phyloP scores from a whole-genome alignment of 2,113 vertebrate genomes.

The Trachemys scripta region DNA sequence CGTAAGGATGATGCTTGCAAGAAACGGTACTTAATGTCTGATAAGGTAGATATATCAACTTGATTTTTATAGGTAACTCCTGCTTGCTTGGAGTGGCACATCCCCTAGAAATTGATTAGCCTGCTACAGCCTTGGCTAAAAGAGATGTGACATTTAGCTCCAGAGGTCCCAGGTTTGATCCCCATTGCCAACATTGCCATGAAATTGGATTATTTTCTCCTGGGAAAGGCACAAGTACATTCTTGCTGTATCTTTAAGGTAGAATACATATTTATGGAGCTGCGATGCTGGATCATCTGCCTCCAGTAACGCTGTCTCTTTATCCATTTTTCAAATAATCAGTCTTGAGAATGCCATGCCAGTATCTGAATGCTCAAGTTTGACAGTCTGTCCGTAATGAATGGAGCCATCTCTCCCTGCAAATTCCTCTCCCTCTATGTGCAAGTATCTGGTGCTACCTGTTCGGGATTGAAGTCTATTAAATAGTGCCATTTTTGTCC shows the following conservation, averaged over 20 bases:
- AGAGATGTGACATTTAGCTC: too few relatives aligned
- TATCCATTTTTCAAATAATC: slow-evolving; percentile 99
- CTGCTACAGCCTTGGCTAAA: too few relatives aligned
- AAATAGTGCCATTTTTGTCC: slow-evolving; percentile 99
- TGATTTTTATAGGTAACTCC: not conserved
- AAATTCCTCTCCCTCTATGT: slow-evolving; percentile 99
- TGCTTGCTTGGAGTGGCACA: too few relatives aligned
- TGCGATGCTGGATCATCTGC: slow-evolving; percentile 98
- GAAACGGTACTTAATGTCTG: not conserved
- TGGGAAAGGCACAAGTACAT: slow-evolving; percentile 99
- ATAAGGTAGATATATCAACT: not conserved
- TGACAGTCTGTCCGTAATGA: slow-evolving; percentile 98
- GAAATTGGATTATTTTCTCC: slow-evolving; percentile 99
- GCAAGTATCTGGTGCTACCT: slow-evolving; percentile 97
- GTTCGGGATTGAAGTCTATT: slow-evolving; percentile 98
- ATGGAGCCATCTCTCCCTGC: slow-evolving; percentile 98
- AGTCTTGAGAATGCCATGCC: slow-evolving; percentile 98
- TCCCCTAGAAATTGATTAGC: too few relatives aligned
- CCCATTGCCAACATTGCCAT: too few relatives aligned
- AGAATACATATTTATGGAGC: slow-evolving; percentile 99
- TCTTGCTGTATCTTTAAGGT: slow-evolving; percentile 99
- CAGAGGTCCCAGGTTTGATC: too few relatives aligned
- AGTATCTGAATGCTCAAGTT: slow-evolving; percentile 97
- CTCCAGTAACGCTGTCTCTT: slow-evolving; percentile 96
- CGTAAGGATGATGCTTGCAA: not conserved